phyloP scores from a whole-genome alignment of 2,797 vertebrate species.

The Sarcophilus harrisii region DNA sequence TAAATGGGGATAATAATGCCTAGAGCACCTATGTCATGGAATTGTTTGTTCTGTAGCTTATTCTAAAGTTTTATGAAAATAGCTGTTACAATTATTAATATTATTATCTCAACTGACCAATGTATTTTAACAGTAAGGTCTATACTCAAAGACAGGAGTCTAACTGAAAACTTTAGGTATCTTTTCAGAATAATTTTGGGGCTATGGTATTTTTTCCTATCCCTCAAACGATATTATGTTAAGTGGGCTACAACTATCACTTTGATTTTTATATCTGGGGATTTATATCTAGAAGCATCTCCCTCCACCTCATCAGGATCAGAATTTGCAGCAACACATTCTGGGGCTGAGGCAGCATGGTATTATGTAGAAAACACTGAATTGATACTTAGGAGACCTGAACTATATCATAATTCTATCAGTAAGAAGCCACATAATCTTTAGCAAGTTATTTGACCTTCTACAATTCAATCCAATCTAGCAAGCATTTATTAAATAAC shows the following conservation, averaged over 20 bases:
- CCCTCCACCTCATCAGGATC: not conserved
- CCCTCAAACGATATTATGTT: not conserved
- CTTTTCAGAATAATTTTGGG: not conserved
- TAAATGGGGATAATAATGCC: not conserved
- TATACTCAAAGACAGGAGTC: not conserved
- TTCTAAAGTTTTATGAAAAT: not conserved
- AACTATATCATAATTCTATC: not conserved
- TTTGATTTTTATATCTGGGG: not conserved
- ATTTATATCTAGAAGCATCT: not conserved
- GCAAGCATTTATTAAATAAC: not conserved
- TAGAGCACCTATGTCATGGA: not conserved
- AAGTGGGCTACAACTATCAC: not conserved
- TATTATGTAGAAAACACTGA: not conserved
- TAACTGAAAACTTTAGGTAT: not conserved
- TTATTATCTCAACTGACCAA: not conserved
- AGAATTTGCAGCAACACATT: not conserved
- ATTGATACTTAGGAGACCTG: not conserved
- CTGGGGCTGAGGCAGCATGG: not conserved
- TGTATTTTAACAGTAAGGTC: not conserved
- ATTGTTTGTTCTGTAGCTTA: not conserved
- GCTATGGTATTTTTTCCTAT: not conserved
- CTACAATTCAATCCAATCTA: not conserved
- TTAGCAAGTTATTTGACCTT: not conserved
- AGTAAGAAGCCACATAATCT: not conserved
- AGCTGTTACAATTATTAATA: not conserved